Base-by-base conservation (phyloP, 2,888 invertebrate genomes). In the Gortyna flavago region DNA sequence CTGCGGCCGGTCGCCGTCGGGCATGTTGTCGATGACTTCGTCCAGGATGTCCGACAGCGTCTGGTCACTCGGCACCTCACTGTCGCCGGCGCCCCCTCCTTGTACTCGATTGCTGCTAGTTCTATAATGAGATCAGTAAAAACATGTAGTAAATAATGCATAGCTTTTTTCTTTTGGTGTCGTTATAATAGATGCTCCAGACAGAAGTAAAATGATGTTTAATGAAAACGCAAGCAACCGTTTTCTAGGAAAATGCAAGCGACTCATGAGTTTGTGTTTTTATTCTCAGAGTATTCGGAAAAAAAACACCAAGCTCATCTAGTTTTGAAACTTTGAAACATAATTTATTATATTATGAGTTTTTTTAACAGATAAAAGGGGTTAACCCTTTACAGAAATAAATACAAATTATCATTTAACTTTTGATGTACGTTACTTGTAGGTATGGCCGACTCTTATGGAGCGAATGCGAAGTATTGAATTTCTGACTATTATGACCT, bases 11-110 rank as follows among this genome's bases (percentile, higher is more conserved):
- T 97, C 97, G 65, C 97, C 96, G 87, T 98, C 98, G 80, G 98
- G 97, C 93, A 98, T 98, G 91, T 98, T 97, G 85, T 98, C 98
- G 91, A 98, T 98, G 81, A 99, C 98, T 93, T 98, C 98, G 95
- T 99, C 99, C 87, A 99, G 95, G 88, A 99, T 97, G 90, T 98
- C 98, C 6, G 98, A 98, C 72, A 99, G 96, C 81, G 98, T 97
- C 72, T 98, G 97, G 95, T 98, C 98, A 75, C 97, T 94, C 51
- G 97, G 94, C 87, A 94, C 90, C 89, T 96, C 95, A 83, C 91
- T 89, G 85, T 95, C 95, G 29, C 95, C 87, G 90, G 92, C 90
- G 93, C 95, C 89, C 91, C 95, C 89, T 92, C 96, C 90, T 80
- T 88, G 92, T 13, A 90, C 85, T 32, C 94, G 92, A 51, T 91